A percentile compares a stretch with the other conserved stretches of the same genome.
Evolutionary conservation across 2,888 invertebrate species (phyloP).

Genomic region (Ditula angustiorana): DNA sequence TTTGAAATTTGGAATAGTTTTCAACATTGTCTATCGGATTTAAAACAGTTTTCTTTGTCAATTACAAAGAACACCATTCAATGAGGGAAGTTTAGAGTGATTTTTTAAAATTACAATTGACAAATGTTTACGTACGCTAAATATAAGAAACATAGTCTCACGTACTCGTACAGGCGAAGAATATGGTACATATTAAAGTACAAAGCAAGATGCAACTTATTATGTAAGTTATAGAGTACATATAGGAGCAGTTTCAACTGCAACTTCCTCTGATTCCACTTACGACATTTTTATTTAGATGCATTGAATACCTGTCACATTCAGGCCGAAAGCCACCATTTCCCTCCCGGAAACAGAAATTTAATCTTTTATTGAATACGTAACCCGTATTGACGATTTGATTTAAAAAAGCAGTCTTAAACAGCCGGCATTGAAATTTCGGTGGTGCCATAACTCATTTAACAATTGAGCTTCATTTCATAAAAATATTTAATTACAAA

Average conservation of each 20-base stretch:
- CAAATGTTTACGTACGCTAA: no score
- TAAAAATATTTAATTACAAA: conserved; percentile 20
- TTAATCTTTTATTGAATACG: not conserved
- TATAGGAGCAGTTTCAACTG: not conserved
- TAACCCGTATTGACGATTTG: not conserved
- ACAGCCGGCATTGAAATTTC: not conserved
- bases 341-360: not conserved
- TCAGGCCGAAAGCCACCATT: not conserved
- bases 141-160: not conserved
- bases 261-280: not conserved
- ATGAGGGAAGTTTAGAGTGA: no score
- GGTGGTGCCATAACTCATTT: not conserved
- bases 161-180: not conserved
- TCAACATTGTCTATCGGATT: no score
- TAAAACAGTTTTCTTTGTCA: no score
- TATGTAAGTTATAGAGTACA: not conserved
- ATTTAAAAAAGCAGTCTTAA: not conserved
- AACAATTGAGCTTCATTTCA: not conserved
- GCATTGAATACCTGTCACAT: not conserved
- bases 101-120: not conserved
- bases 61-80: no score
- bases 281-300: not conserved
- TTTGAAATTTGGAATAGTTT: no score
- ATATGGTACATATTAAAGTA: not conserved
- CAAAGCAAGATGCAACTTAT: not conserved